Evolutionary conservation across 2,113 vertebrate species (phyloP).

Genomic region (Enhydra lutris): DNA sequence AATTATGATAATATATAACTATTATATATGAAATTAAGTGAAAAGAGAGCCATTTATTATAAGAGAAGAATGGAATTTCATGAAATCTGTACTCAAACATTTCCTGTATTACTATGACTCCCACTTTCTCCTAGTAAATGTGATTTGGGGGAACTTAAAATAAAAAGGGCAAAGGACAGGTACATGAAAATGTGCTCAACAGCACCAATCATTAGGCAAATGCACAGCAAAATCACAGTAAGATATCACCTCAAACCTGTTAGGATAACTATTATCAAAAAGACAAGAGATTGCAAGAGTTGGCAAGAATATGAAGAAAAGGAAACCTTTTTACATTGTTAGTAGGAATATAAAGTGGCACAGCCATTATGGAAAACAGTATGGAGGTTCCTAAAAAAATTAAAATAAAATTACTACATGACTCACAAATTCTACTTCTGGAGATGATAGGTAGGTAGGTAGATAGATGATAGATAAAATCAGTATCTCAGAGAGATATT

Average conservation of each 20-base stretch:
- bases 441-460: not conserved
- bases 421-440: not conserved
- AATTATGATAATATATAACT: not conserved
- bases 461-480: not conserved
- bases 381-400: not conserved
- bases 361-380: not conserved
- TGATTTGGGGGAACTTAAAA: not conserved
- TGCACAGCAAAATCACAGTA: not conserved
- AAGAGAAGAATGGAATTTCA: constrained; percentile 20
- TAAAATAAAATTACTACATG: not conserved
- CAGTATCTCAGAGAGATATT: not conserved
- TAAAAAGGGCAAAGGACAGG: not conserved
- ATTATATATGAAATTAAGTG: not conserved
- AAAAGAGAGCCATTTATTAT: not conserved
- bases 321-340: not conserved
- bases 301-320: not conserved
- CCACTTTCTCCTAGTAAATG: not conserved
- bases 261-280: not conserved
- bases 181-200: not conserved
- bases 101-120: not conserved
- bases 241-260: not conserved
- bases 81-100: not conserved
- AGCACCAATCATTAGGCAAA: not conserved
- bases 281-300: not conserved
- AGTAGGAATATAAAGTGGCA: not conserved